Evolutionary conservation across 1,140 invertebrate genomes (phyloP), one percentile per base, ranked within the genome.

Genomic region (Gyrodactylus bullatarudis): DNA sequence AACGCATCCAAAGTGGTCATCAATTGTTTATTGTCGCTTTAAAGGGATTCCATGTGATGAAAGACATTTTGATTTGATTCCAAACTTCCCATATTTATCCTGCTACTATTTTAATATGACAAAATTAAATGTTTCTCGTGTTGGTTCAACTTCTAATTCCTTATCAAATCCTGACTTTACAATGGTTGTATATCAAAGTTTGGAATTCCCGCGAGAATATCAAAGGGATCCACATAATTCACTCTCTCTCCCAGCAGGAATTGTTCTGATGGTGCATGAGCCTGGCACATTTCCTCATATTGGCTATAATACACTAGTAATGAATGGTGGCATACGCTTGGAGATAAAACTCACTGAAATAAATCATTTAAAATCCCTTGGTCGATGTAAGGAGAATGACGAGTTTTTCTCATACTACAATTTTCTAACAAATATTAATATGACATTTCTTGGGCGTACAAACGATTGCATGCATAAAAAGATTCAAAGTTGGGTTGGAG

Each of bases 261-360:
- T 73, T 68, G 2, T 73, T 20, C 21, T 73, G 34, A 73, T 73
- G 72, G 20, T 73, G 20, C 72, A 73, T 26, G 72, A 73, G 23
- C 72, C 72, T 1, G 26, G 25, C 8, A 73, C 72, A n/a, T 73
- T 24, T 73, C 72, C 72, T 68, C 72, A 73, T 20, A 73, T 73
- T 73, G 72, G 72, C 54, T 54, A 54, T n/a, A 26, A 73, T 1
- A 73, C 22, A 1, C 26, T 73, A 1, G 34, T 73, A 25, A 23
- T 73, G 1, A 26, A 73, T 69, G n/a, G n/a, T 23, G 23, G n/a
- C 26, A 69, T 26, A 20, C 26, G 26, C 1, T 20, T 73, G 1
- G 72, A 73, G 1, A 23, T 73, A 20, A 68, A 73, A 24, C 26
- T 73, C 34, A 73, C 72, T 1, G 23, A n/a, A 1, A 68, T 24